Conservation (phyloP, 1,140 invertebrate species). For the Drosophila lacteicornis region DNA sequence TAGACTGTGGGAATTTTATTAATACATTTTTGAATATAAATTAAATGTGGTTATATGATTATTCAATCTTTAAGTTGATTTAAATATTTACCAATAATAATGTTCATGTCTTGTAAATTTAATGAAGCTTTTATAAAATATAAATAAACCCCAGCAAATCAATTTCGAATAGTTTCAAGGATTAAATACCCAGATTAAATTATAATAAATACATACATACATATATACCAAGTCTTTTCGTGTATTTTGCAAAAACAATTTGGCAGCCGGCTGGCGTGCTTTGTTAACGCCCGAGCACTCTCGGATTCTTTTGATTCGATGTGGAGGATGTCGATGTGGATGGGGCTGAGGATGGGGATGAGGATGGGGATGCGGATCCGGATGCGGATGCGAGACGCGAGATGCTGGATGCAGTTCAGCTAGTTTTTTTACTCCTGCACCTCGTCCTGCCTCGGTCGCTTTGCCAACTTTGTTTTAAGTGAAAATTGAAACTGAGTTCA, state of each 20-base stretch:
- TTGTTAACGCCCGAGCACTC: constrained; percentile 61
- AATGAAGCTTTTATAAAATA: no score
- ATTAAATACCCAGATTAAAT: not conserved
- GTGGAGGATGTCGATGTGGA: constrained; percentile 12
- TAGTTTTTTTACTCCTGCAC: constrained; percentile 21
- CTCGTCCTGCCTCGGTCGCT: constrained; percentile 7
- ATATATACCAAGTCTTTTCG: not conserved
- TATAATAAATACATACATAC: not conserved
- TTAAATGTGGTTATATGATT: no score
- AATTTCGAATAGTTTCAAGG: no score
- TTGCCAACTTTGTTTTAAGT: constrained; percentile 76
- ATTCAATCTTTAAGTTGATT: no score
- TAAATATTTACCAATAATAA: no score
- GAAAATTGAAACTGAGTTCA: constrained; percentile 79
- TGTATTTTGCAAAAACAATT: constrained; percentile 36
- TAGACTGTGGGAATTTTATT: no score
- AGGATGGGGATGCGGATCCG: not conserved
- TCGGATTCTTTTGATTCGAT: constrained; percentile 24
- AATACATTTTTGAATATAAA: no score
- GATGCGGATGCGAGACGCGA: not conserved
- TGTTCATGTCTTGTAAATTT: no score
- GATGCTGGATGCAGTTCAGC: constrained; percentile 32
- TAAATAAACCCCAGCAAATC: no score
- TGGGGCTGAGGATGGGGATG: not conserved
- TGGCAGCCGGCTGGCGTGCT: constrained; percentile 45